phyloP scores from a whole-genome alignment of 2,797 vertebrate genomes.

The Acrossocheilus fasciatus region DNA sequence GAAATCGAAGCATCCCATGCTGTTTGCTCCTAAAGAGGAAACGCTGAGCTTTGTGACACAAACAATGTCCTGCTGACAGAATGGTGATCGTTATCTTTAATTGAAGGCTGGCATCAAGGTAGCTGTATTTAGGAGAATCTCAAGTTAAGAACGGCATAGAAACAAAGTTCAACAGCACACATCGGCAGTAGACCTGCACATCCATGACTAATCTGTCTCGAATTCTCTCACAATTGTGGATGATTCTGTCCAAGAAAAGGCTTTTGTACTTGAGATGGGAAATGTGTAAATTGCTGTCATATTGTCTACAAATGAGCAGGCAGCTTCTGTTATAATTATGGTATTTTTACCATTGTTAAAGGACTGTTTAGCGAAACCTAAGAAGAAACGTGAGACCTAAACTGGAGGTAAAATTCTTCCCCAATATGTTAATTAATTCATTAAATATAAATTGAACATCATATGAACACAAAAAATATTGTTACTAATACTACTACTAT shows the following conservation, averaged over 20 bases:
- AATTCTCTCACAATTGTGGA: neutral
- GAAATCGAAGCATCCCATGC: constrained; percentile 68
- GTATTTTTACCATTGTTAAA: neutral
- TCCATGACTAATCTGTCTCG: neutral
- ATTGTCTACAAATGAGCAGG: constrained; percentile 11
- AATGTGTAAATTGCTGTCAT: constrained; percentile 7
- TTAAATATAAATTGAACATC: no score
- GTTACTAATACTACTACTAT: neutral
- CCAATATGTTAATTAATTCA: neutral
- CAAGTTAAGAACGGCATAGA: constrained; percentile 58
- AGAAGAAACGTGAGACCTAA: neutral
- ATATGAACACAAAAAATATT: no score
- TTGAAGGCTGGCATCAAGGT: constrained; percentile 64
- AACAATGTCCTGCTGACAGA: constrained; percentile 72
- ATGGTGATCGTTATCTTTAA: constrained; percentile 73
- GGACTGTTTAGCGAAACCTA: neutral
- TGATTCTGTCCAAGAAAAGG: neutral
- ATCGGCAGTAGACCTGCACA: neutral
- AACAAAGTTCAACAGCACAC: constrained; percentile 58
- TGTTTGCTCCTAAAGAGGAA: constrained; percentile 69
- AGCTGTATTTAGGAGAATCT: constrained; percentile 67
- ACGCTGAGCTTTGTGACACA: constrained; percentile 65
- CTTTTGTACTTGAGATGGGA: constrained; percentile 4
- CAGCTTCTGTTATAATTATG: neutral
- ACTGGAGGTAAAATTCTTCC: neutral